These are phyloP conservation scores for Polymixis lichenea DNA, from an alignment of 2,888 invertebrate genomes.

Conservation along the genomic window DNA sequence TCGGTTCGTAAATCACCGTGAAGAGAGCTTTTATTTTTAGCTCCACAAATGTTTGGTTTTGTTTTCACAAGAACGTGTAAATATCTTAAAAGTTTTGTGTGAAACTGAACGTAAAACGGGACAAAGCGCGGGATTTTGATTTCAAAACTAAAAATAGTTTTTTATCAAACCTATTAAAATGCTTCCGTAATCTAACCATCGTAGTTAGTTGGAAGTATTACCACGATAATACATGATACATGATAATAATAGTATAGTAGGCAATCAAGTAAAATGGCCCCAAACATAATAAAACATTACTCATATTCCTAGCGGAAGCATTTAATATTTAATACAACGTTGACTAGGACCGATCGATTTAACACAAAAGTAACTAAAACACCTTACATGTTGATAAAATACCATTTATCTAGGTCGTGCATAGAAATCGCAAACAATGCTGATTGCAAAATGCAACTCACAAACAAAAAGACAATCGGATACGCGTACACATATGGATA, in stretches of 20 bases:
- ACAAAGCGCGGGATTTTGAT: constrained; percentile 23
- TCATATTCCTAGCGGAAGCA: constrained; percentile 21
- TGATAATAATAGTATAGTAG: background rate
- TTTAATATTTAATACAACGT: constrained; percentile 22
- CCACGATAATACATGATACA: constrained; percentile 4
- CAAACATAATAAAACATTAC: constrained; percentile 19
- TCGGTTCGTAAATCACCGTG: constrained; percentile 50
- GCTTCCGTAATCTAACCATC: background rate
- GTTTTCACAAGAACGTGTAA: constrained; percentile 32
- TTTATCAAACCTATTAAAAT: background rate
- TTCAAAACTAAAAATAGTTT: background rate
- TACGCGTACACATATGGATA: constrained; percentile 74
- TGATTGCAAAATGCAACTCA: constrained; percentile 81
- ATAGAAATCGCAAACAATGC: constrained; percentile 78
- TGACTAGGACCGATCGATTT: constrained; percentile 1
- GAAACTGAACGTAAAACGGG: constrained; percentile 44
- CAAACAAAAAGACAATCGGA: constrained; percentile 77
- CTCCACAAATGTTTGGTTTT: constrained; percentile 31
- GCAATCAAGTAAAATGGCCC: constrained; percentile 6
- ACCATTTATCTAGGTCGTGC: constrained; percentile 69
- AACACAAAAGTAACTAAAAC: constrained; percentile 8
- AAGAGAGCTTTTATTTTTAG: constrained; percentile 52
- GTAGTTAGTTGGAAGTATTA: background rate
- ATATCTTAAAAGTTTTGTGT: constrained; percentile 44
- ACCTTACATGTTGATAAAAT: constrained; percentile 28